Conservation (phyloP, 2,113 vertebrate species). For the Elephantulus edwardii region DNA sequence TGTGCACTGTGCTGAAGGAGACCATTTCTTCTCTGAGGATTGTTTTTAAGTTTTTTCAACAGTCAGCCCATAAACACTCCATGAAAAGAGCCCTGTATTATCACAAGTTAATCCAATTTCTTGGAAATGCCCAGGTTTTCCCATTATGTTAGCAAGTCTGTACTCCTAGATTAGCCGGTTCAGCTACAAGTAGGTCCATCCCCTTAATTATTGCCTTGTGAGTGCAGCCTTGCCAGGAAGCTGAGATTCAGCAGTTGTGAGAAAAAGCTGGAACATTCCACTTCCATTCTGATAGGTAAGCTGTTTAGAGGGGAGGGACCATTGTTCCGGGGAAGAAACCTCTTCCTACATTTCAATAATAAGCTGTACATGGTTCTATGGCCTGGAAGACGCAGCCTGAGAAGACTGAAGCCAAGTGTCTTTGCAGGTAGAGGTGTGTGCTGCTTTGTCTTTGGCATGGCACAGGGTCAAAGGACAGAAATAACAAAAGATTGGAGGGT, state of each 20-base stretch:
- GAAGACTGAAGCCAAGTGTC: accelerated
- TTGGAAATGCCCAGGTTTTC: not conserved
- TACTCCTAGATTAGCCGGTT: not conserved
- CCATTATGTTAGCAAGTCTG: not conserved
- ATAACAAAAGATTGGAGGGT: not conserved
- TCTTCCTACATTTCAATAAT: accelerated
- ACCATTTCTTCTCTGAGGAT: not conserved
- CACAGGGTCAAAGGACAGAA: too few relatives aligned
- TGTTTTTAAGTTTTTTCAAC: not conserved
- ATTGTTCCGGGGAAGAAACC: not conserved
- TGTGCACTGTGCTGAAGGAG: not conserved
- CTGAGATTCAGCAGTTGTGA: not conserved
- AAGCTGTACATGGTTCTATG: not conserved
- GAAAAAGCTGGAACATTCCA: not conserved
- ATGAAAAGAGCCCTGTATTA: not conserved
- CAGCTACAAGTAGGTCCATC: too few relatives aligned
- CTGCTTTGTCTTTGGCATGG: too few relatives aligned
- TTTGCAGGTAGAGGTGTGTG: not conserved
- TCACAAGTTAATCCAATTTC: not conserved
- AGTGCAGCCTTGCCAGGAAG: not conserved
- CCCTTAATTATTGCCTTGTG: not conserved
- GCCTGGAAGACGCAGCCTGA: not conserved
- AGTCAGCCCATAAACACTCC: not conserved
- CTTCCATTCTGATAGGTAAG: not conserved
- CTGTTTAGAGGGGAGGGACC: too few relatives aligned